phyloP scores from a whole-genome alignment of 2,888 invertebrate genomes.

The Leptura quadrifasciata region DNA sequence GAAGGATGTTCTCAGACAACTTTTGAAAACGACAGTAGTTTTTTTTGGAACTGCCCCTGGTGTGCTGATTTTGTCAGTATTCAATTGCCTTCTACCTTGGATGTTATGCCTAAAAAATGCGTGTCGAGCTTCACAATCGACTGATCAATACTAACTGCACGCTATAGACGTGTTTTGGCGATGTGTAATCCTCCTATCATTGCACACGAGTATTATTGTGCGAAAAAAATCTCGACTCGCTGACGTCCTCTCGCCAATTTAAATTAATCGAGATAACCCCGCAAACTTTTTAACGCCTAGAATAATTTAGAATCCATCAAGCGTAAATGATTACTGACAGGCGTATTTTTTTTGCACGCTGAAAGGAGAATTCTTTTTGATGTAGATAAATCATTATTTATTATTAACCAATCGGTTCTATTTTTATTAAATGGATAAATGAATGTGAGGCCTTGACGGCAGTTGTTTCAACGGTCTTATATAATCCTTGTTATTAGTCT shows the following conservation, averaged over 20 bases:
- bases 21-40: too few relatives aligned
- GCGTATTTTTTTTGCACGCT: conserved; percentile 11
- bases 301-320: conserved; percentile 21
- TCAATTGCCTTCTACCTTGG: too few relatives aligned
- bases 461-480: too few relatives aligned
- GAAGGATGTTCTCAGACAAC: too few relatives aligned
- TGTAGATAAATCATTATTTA: neutral
- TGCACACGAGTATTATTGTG: neutral
- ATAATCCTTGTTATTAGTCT: too few relatives aligned
- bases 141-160: neutral
- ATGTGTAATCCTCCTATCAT: neutral
- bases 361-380: neutral
- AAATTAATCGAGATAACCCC: conserved; percentile 24
- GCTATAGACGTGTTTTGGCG: neutral
- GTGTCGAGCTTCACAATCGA: too few relatives aligned
- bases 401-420: conserved; percentile 3
- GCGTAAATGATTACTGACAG: conserved; percentile 32
- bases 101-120: too few relatives aligned
- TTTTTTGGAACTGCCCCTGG: too few relatives aligned
- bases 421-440: neutral
- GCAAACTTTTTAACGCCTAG: conserved; percentile 13
- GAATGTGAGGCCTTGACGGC: neutral
- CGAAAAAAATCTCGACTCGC: neutral
- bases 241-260: neutral
- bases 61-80: too few relatives aligned